These are phyloP conservation scores for Drosophila persimilis DNA, from an alignment of 1,140 invertebrate genomes.

Conservation along the genomic window DNA sequence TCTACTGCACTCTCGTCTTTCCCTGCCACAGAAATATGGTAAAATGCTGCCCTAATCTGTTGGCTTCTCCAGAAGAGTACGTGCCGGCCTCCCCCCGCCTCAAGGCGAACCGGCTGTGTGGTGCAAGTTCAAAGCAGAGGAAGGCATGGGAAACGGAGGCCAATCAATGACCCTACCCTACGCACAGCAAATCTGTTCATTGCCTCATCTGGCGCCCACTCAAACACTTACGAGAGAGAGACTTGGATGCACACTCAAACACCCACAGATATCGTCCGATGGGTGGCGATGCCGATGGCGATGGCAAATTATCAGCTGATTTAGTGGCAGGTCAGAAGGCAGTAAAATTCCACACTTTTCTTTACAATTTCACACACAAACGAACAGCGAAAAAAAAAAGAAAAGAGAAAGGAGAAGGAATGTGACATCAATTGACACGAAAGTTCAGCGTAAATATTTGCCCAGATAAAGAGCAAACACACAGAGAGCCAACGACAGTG, in stretches of 20 bases:
- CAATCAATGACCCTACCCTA: conserved; percentile 36
- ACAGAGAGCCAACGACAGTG: conserved; percentile 14
- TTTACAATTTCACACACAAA: conserved; percentile 71
- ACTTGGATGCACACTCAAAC: conserved; percentile 17
- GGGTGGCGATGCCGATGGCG: conserved; percentile 15
- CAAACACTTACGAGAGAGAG: conserved; percentile 1
- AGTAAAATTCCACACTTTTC: conserved; percentile 75
- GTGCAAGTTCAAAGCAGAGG: conserved; percentile 8
- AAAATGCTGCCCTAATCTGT: conserved; percentile 27
- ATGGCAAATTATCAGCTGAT: conserved; percentile 71
- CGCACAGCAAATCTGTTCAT: conserved; percentile 19
- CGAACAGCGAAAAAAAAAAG: background rate
- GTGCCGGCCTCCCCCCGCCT: no score
- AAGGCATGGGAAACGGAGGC: background rate
- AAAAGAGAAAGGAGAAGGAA: conserved; percentile 34
- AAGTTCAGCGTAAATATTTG: conserved; percentile 80
- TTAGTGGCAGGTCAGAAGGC: conserved; percentile 75
- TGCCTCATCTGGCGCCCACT: conserved; percentile 14
- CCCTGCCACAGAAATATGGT: conserved; percentile 18
- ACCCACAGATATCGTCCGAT: conserved; percentile 33
- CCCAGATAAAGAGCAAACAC: conserved; percentile 70
- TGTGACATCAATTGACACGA: conserved; percentile 81
- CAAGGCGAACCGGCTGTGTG: no score
- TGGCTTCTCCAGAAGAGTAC: background rate
- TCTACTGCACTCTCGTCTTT: background rate